These are phyloP conservation scores for Caenorhabditis macrosperma DNA, from an alignment of 2,888 invertebrate genomes.

Conservation along the genomic window DNA sequence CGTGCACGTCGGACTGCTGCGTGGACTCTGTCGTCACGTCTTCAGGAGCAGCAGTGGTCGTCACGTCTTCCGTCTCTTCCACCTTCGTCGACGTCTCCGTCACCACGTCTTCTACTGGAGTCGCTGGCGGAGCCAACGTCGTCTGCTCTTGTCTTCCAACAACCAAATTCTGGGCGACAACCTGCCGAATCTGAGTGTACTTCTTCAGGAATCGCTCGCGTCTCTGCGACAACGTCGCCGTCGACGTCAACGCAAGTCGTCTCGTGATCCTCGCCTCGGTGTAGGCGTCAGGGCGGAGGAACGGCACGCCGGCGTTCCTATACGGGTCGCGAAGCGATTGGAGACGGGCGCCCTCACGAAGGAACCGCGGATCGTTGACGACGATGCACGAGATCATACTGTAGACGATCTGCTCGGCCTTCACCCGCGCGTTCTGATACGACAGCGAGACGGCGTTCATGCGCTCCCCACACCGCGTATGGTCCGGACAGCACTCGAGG, in stretches of 20 bases:
- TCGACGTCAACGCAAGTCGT: constrained; percentile 60
- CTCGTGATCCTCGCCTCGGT: constrained; percentile 66
- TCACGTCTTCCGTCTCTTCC: constrained; percentile 22
- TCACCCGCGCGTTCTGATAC: constrained; percentile 67
- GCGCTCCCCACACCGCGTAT: constrained; percentile 68
- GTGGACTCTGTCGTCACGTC: not conserved
- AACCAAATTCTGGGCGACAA: constrained; percentile 46
- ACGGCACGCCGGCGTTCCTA: constrained; percentile 65
- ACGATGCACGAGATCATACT: constrained; percentile 66
- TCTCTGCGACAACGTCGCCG: constrained; percentile 54
- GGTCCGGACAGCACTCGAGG: constrained; percentile 71
- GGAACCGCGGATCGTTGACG: constrained; percentile 59
- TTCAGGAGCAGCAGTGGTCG: constrained; percentile 16
- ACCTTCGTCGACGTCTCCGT: constrained; percentile 21
- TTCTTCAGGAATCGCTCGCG: constrained; percentile 62
- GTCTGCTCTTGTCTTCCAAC: constrained; percentile 23
- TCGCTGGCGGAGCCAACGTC: constrained; percentile 2
- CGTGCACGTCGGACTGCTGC: constrained; percentile 47
- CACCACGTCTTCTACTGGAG: constrained; percentile 50
- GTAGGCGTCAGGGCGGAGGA: constrained; percentile 63
- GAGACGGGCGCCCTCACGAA: constrained; percentile 56
- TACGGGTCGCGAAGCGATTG: constrained; percentile 59
- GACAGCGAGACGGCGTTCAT: constrained; percentile 71
- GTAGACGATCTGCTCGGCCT: constrained; percentile 64
- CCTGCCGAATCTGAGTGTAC: constrained; percentile 58